Base-by-base conservation (phyloP, 1,140 invertebrate genomes). In the Galleria mellonella region DNA sequence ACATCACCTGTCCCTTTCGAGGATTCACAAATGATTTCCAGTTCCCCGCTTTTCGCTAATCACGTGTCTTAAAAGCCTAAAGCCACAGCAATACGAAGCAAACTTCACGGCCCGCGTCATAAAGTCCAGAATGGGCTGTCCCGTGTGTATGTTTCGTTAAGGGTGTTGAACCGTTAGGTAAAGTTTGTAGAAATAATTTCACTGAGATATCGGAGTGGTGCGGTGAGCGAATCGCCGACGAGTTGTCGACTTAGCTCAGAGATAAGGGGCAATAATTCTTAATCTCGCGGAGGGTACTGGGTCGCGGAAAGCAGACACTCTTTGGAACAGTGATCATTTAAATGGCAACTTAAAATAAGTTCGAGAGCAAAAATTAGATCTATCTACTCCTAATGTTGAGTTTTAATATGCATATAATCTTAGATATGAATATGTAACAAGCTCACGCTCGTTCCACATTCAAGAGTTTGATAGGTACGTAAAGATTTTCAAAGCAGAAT, bases 121-220 rank as follows among this genome's bases (percentile, higher is more conserved):
- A 76, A 46, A 49, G 64, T 64, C 55, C 47, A 55, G 37, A 52
- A 57, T 74, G 11, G 44, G 17, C 40, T 61, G 55, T 32, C 29
- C 0, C 6, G 38, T 13, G 35, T 6, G 42, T 6, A 4, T 49
- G 37, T 51, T 43, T 57, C 47, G 59, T 51, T 57, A 56, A 66
- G 67, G 69, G 64, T 72, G 68, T 70, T 61, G 56, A 43, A 40
- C 43, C 36, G 63, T 71, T 76, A 73, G 67, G 74, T 72, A 76
- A 79, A 75, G 66, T 83, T 79, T 72, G 63, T 63, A 55, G 70
- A 73, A 78, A 82, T 77, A 74, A 83, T 79, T 83, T 77, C 55
- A 58, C 58, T 60, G 62, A 71, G 74, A 79, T 79, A 81, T 77
- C 64, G 63, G 55, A 43, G 59, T 46, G 36, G 36, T 38, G 47